A percentile compares a stretch with the other conserved stretches of the same genome.
These are phyloP conservation scores for Psilanteris sp. DNA, from an alignment of 1,140 invertebrate genomes.

Conservation along the genomic window DNA sequence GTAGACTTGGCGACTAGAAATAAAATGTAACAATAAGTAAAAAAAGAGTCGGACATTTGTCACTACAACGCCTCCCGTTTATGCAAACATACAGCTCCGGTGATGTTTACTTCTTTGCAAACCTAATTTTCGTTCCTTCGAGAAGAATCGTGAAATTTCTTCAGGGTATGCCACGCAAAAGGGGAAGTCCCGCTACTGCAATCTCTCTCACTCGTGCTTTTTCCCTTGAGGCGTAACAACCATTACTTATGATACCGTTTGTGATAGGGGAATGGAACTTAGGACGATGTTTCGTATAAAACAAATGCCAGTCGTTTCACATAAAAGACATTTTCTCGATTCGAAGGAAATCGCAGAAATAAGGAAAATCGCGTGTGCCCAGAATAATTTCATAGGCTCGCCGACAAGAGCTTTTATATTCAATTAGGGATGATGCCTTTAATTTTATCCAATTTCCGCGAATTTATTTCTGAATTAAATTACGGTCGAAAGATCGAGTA, in stretches of 20 bases:
- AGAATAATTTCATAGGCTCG: conserved; percentile 41
- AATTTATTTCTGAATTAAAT: too few species aligned
- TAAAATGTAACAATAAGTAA: conserved; percentile 49
- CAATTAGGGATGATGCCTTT: conserved; percentile 33
- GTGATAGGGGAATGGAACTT: conserved; percentile 63
- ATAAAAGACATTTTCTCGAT: conserved; percentile 58
- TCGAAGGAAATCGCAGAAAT: conserved; percentile 38
- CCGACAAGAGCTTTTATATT: conserved; percentile 23
- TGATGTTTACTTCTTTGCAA: conserved; percentile 79
- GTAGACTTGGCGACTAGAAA: conserved; percentile 43
- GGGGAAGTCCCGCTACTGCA: conserved; percentile 49
- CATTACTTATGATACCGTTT: conserved; percentile 65
- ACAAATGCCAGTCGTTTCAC: conserved; percentile 54
- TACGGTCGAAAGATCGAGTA: too few species aligned
- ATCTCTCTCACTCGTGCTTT: conserved; percentile 54
- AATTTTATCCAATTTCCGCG: too few species aligned
- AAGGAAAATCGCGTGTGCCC: conserved; percentile 37
- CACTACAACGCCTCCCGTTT: conserved; percentile 76
- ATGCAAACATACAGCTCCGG: conserved; percentile 74
- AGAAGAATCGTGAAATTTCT: conserved; percentile 69
- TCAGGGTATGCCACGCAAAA: conserved; percentile 48
- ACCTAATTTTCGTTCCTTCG: conserved; percentile 75
- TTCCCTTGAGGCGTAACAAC: conserved; percentile 63
- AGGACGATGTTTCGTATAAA: conserved; percentile 63
- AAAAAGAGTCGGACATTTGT: conserved; percentile 74